Conservation (phyloP, 92 coral and sea anemone species). For the Epizoanthus stellaris region DNA sequence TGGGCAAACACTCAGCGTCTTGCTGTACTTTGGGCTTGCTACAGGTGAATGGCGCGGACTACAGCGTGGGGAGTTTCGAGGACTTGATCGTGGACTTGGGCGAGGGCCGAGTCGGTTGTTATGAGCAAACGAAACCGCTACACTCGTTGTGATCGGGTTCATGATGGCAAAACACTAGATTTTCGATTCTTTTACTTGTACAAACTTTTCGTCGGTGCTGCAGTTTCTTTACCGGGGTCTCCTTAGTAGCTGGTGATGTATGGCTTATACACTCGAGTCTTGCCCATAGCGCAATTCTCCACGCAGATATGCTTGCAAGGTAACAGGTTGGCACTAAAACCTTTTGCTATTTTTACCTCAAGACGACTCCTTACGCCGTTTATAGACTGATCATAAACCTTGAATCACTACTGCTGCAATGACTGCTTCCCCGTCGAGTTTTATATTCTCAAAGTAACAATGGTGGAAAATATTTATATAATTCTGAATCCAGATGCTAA, state of each 20-base stretch:
- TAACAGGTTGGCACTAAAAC: neutral
- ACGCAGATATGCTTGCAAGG: neutral
- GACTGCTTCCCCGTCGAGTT: neutral
- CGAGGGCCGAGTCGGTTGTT: conserved; percentile 25
- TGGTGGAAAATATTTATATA: neutral
- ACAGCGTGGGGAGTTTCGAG: conserved; percentile 15
- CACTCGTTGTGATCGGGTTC: conserved; percentile 45
- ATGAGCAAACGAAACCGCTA: conserved; percentile 18
- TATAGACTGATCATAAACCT: neutral
- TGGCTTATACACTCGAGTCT: neutral
- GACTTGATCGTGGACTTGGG: conserved; percentile 30
- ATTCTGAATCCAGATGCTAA: conserved; percentile 6
- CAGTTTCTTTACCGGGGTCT: neutral
- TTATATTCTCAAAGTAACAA: neutral
- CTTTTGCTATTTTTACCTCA: neutral
- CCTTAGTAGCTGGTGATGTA: conserved; percentile 13
- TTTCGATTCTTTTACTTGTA: neutral
- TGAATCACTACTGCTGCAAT: neutral
- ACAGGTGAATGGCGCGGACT: conserved; percentile 39
- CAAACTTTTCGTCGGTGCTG: neutral
- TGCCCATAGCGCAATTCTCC: neutral
- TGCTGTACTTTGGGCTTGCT: conserved; percentile 12
- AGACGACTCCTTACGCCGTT: neutral
- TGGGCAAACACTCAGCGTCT: conserved; percentile 5
- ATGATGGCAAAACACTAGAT: neutral